phyloP scores from a whole-genome alignment of 1,140 invertebrate species.

The Heliconius hewitsoni region DNA sequence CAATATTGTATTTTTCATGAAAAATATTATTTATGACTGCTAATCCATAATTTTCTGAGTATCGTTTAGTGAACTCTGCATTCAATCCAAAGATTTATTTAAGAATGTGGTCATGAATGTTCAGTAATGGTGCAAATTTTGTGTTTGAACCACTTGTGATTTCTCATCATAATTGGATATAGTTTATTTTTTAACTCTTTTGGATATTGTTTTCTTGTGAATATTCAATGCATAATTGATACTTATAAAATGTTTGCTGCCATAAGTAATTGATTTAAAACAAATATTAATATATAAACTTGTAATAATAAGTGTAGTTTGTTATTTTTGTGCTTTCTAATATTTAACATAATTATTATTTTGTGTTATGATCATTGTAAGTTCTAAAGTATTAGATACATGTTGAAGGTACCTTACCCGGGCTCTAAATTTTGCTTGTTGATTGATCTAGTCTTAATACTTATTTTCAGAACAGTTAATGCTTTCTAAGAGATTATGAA shows the following conservation, averaged over 20 bases:
- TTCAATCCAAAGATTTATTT: slow-evolving; percentile 25
- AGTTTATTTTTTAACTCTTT: neutral
- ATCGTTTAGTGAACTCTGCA: neutral
- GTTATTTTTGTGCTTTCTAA: slow-evolving; percentile 39
- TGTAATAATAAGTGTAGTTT: slow-evolving; percentile 37
- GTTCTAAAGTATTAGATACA: slow-evolving; percentile 26
- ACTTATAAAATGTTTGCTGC: slow-evolving; percentile 36
- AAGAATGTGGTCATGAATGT: slow-evolving; percentile 26
- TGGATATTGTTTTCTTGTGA: neutral
- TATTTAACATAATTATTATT: slow-evolving; percentile 34
- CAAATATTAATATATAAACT: slow-evolving; percentile 35
- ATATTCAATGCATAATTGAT: slow-evolving; percentile 20
- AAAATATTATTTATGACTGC: neutral
- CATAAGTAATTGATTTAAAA: slow-evolving; percentile 39
- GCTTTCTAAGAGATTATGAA: slow-evolving; percentile 40
- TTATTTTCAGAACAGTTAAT: slow-evolving; percentile 43
- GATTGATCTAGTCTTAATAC: slow-evolving; percentile 49
- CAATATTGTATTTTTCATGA: slow-evolving; percentile 5
- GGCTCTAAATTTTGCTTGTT: slow-evolving; percentile 42
- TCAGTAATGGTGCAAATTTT: slow-evolving; percentile 20
- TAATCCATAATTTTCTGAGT: slow-evolving; percentile 1
- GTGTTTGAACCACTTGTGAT: slow-evolving; percentile 1
- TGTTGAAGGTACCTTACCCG: slow-evolving; percentile 26
- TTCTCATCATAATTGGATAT: slow-evolving; percentile 6
- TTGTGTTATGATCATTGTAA: slow-evolving; percentile 36